Conservation (phyloP, 2,888 invertebrate species). For the Tortricodes alternella region DNA sequence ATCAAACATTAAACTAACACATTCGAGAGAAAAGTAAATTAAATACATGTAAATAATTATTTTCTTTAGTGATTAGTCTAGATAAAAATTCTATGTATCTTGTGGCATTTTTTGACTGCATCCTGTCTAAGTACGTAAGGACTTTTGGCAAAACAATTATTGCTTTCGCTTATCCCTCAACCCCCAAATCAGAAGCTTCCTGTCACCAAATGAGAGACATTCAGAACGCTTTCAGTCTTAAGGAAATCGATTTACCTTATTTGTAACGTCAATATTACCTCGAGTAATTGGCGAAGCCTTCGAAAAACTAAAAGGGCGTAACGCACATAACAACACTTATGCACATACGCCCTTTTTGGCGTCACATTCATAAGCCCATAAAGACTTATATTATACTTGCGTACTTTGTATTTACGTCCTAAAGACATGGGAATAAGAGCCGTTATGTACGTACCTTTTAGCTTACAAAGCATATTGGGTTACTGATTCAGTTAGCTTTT, state of each 20-base stretch:
- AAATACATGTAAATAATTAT: no score
- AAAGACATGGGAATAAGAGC: no score
- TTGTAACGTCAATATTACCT: constrained; percentile 27
- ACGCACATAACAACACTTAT: background rate
- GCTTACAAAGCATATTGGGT: background rate
- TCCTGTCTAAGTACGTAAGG: no score
- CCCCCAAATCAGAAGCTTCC: constrained; percentile 14
- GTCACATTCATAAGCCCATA: no score
- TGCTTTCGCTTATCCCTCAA: background rate
- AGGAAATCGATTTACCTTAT: constrained; percentile 29
- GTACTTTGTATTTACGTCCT: no score
- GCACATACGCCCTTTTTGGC: background rate
- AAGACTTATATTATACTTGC: no score
- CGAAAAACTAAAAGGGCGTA: background rate
- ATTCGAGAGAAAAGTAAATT: no score
- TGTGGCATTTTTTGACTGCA: no score
- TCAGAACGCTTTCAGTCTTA: constrained; percentile 27
- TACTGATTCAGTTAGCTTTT: constrained; percentile 14
- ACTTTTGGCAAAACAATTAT: no score
- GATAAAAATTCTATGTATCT: no score
- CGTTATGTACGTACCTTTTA: background rate
- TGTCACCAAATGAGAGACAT: constrained; percentile 30
- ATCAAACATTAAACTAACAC: no score
- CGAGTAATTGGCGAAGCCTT: constrained; percentile 3
- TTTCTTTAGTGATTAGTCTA: no score